Evolutionary conservation across 2,113 vertebrate genomes (phyloP).

Genomic region (Pogonocichla stellata): DNA sequence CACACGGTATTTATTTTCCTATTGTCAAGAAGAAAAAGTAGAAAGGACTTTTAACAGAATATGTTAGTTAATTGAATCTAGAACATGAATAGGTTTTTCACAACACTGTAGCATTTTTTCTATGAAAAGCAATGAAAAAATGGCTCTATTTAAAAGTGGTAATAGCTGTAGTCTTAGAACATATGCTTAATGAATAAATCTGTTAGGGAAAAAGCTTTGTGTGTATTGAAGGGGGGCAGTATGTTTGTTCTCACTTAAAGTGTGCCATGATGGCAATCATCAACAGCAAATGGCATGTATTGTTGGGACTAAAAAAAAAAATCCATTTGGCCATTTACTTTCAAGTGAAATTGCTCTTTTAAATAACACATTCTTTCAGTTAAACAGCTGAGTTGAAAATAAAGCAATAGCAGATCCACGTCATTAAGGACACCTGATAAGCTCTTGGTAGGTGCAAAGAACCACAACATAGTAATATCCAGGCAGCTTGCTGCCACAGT

Average conservation of each 20-base stretch:
- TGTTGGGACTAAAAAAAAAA: neutral
- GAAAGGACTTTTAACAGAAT: constrained; percentile 5
- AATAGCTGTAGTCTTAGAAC: constrained; percentile 64
- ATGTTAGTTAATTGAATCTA: constrained; percentile 61
- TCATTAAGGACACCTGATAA: neutral
- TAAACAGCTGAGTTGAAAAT: constrained; percentile 15
- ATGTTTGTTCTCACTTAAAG: constrained; percentile 55
- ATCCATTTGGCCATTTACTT: neutral
- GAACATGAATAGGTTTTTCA: constrained; percentile 35
- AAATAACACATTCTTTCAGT: neutral
- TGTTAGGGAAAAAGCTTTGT: constrained; percentile 46
- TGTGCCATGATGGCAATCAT: neutral
- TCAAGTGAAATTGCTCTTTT: constrained; percentile 12
- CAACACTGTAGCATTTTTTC: constrained; percentile 39
- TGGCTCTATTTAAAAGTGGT: constrained; percentile 54
- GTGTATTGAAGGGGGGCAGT: constrained; percentile 36
- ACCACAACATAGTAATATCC: neutral
- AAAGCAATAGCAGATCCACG: neutral
- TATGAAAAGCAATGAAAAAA: constrained; percentile 52
- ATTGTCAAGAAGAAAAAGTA: neutral
- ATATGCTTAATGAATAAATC: constrained; percentile 58
- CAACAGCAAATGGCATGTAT: constrained; percentile 7
- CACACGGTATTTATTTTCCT: neutral
- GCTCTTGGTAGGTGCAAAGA: neutral
- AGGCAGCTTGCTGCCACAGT: constrained; percentile 38